phyloP scores from a whole-genome alignment of 2,797 vertebrate species.

The Clangula hyemalis region DNA sequence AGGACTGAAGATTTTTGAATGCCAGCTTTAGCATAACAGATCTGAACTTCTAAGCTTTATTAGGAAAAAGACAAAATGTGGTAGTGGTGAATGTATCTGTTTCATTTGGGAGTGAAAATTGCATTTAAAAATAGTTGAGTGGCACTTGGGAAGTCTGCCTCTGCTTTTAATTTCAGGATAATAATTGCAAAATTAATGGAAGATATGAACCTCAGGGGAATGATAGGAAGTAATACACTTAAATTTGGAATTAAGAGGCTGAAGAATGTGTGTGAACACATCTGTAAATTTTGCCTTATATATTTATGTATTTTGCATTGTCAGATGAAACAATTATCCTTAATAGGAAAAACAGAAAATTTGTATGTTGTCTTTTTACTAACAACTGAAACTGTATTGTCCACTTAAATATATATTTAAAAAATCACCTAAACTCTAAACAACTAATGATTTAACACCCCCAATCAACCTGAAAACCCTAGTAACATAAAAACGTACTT shows the following conservation, averaged over 20 bases:
- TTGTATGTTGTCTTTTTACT: neutral
- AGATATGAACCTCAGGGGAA: neutral
- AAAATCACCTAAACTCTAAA: neutral
- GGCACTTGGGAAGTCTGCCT: slow-evolving; percentile 20
- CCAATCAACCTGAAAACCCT: neutral
- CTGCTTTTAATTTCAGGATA: neutral
- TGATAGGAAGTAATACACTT: neutral
- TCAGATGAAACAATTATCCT: neutral
- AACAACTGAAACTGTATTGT: neutral
- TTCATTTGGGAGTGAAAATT: neutral
- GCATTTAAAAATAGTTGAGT: slow-evolving; percentile 37
- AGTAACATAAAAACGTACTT: neutral
- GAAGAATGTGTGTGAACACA: neutral
- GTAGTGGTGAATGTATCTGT: neutral
- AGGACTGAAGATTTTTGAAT: neutral
- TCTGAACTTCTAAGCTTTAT: neutral
- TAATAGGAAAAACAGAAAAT: neutral
- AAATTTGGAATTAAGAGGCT: slow-evolving; percentile 6
- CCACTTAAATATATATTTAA: neutral
- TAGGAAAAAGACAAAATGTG: neutral
- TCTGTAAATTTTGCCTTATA: neutral
- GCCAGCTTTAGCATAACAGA: neutral
- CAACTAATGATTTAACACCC: neutral
- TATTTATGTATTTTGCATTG: neutral
- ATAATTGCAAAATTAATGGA: slow-evolving; percentile 41